Conservation (phyloP, 2,797 vertebrate genomes). For the Meriones psammophilus region DNA sequence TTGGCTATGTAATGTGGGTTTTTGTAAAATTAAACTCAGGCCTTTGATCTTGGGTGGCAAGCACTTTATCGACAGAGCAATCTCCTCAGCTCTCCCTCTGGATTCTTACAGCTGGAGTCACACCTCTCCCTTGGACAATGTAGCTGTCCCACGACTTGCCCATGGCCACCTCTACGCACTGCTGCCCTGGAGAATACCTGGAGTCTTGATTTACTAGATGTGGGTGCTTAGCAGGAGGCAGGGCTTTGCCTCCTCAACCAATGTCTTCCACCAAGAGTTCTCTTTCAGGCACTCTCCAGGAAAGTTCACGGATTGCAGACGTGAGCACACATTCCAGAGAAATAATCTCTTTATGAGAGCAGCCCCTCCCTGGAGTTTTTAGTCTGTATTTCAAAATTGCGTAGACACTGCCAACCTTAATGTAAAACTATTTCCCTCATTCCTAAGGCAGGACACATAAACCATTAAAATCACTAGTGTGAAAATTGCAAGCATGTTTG, state of each 20-base stretch:
- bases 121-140: neutral
- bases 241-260: neutral
- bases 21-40: neutral
- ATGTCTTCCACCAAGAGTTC: neutral
- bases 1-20: neutral
- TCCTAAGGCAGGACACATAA: neutral
- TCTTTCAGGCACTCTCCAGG: neutral
- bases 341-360: neutral
- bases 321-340: neutral
- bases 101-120: neutral
- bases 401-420: neutral
- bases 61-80: neutral
- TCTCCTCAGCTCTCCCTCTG: neutral
- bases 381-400: constrained; percentile 36
- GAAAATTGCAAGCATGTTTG: neutral
- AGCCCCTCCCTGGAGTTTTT: neutral
- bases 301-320: neutral
- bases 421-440: neutral
- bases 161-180: too few species aligned
- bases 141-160: neutral
- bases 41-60: neutral
- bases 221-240: neutral
- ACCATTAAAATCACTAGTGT: neutral
- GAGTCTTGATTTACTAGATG: neutral
- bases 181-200: too few species aligned